Conservation (phyloP, 2,113 vertebrate genomes). For the Campylomormyrus numenius region DNA sequence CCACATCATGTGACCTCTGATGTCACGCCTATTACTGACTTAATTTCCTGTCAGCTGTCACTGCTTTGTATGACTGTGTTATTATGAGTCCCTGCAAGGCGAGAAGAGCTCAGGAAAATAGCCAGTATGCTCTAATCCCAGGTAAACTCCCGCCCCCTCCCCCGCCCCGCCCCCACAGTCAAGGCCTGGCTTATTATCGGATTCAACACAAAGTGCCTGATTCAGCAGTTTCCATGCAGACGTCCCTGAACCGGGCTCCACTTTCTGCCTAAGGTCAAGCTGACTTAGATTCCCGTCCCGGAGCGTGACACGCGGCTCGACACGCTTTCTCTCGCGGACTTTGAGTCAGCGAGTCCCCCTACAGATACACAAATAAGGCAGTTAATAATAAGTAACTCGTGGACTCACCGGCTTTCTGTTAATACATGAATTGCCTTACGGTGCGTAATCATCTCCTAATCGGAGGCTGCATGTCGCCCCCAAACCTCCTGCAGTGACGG, state of each 20-base stretch:
- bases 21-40: neutral
- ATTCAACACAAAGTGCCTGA: neutral
- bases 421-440: neutral
- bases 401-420: neutral
- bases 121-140: neutral
- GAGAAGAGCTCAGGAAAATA: neutral
- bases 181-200: neutral
- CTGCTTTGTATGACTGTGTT: neutral
- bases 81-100: neutral
- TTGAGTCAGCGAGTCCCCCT: neutral
- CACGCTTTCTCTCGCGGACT: neutral
- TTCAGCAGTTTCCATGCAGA: neutral
- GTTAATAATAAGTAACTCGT: neutral
- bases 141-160: neutral
- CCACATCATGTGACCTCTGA: neutral
- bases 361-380: neutral
- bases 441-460: neutral
- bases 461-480: neutral
- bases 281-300: neutral
- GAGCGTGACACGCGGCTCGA: neutral
- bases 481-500: neutral
- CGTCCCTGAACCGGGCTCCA: neutral
- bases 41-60: neutral
- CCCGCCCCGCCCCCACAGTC: neutral
- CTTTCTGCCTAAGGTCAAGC: neutral